Percentiles rank a stretch among this genome's conserved stretches.
phyloP scores from a whole-genome alignment of 1,140 invertebrate species.

The Camponotus vicinus region DNA sequence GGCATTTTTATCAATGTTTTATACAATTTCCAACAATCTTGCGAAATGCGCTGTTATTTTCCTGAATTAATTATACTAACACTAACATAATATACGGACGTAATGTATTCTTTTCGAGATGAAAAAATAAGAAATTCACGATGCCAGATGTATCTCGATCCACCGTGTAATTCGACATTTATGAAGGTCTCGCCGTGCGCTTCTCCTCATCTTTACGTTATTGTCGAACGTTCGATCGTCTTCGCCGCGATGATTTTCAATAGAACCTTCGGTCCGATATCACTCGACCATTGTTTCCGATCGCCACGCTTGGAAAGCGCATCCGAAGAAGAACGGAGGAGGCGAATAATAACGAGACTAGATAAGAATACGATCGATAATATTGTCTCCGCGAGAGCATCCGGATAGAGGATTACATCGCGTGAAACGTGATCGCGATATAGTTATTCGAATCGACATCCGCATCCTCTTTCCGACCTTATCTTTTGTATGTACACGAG shows the following conservation, averaged over 20 bases:
- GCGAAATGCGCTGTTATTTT: not conserved
- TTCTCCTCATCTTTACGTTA: constrained; percentile 36
- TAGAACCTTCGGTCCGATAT: constrained; percentile 51
- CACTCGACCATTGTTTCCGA: constrained; percentile 50
- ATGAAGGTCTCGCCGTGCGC: not conserved
- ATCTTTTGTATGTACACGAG: not conserved
- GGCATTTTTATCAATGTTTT: not conserved
- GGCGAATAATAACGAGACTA: constrained; percentile 51
- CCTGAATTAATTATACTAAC: not conserved
- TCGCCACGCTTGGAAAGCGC: constrained; percentile 40
- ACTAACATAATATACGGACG: not conserved
- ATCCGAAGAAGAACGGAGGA: constrained; percentile 21
- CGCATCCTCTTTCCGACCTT: not conserved
- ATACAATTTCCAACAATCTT: not conserved
- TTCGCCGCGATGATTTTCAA: constrained; percentile 71
- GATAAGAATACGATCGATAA: constrained; percentile 57
- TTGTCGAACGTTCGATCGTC: constrained; percentile 52
- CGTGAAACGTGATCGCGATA: constrained; percentile 17
- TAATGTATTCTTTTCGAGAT: not conserved
- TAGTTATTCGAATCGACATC: not conserved
- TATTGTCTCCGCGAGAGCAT: constrained; percentile 42
- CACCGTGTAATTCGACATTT: not conserved
- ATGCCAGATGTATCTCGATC: not conserved
- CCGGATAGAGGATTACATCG: constrained; percentile 3
- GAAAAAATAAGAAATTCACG: not conserved